Conservation (phyloP, 2,797 vertebrate species). For the Synanceia verrucosa region DNA sequence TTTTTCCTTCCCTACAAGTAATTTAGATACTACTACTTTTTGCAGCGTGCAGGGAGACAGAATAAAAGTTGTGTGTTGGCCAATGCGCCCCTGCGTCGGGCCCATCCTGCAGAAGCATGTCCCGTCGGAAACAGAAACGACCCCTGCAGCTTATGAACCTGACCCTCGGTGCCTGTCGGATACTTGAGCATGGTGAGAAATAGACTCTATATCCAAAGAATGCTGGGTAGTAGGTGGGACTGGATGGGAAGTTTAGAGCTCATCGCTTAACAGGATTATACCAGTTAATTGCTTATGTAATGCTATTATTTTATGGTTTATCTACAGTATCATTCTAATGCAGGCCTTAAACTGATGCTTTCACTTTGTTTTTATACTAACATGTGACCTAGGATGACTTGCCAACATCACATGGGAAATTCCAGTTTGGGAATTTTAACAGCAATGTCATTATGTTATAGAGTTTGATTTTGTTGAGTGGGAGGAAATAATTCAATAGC, state of each 20-base stretch:
- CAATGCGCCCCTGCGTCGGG: conserved; percentile 61
- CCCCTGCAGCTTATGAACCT: conserved; percentile 81
- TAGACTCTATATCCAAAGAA: conserved; percentile 26
- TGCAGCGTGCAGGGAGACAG: conserved; percentile 68
- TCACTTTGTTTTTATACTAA: not conserved
- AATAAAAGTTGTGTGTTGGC: conserved; percentile 68
- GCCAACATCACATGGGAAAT: not conserved
- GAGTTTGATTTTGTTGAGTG: not conserved
- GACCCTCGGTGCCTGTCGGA: conserved; percentile 73
- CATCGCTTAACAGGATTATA: not conserved
- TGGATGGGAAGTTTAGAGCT: not conserved
- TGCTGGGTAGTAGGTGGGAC: not conserved
- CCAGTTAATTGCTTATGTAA: not conserved
- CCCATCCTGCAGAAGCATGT: conserved; percentile 76
- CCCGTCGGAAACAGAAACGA: conserved; percentile 84
- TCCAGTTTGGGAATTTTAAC: not conserved
- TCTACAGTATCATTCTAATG: not conserved
- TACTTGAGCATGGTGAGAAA: conserved; percentile 81
- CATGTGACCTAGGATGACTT: not conserved
- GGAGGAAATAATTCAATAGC: not conserved
- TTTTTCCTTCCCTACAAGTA: conserved; percentile 25
- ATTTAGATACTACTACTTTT: conserved; percentile 69
- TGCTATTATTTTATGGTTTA: not conserved
- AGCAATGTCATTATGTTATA: not conserved
- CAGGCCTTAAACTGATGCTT: not conserved